Percentiles rank a stretch among this genome's conserved stretches.
phyloP scores from a whole-genome alignment of 1,140 invertebrate species.

The Hetaerina americana region DNA sequence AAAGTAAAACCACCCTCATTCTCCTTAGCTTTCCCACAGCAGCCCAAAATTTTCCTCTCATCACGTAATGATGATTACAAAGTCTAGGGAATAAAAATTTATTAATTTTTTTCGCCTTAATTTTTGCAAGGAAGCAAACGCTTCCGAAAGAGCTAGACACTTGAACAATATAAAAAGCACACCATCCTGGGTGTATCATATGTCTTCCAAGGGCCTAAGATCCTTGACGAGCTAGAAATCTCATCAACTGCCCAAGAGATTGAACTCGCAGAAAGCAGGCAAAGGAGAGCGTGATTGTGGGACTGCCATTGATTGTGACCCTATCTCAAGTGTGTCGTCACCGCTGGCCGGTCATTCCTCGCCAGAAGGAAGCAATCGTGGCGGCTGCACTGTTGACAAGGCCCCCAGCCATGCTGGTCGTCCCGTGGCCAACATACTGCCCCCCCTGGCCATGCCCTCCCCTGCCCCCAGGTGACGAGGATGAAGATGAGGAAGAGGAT shows the following conservation, averaged over 20 bases:
- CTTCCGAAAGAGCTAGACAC: neutral
- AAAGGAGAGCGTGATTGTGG: too few species aligned
- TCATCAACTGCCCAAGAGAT: neutral
- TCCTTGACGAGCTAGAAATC: neutral
- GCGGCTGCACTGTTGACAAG: constrained; percentile 53
- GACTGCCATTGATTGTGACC: neutral
- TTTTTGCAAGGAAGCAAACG: too few species aligned
- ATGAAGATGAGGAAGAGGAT: neutral
- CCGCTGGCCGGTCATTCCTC: constrained; percentile 39
- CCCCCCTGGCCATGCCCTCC: neutral
- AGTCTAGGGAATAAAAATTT: too few species aligned
- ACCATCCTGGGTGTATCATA: neutral
- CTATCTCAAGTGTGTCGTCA: neutral
- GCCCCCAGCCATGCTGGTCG: constrained; percentile 42
- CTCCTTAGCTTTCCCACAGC: too few species aligned
- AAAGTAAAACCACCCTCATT: too few species aligned
- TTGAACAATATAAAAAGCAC: neutral
- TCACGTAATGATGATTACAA: too few species aligned
- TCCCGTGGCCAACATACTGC: constrained; percentile 13
- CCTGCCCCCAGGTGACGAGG: neutral
- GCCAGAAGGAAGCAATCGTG: constrained; percentile 52
- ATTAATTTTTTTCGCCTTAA: too few species aligned
- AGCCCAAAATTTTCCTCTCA: too few species aligned
- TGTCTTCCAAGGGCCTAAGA: neutral
- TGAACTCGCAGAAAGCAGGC: neutral